Evolutionary conservation across 2,888 invertebrate genomes (phyloP), one percentile per base, ranked within the genome.

Genomic region (Drosophila fungiperda): DNA sequence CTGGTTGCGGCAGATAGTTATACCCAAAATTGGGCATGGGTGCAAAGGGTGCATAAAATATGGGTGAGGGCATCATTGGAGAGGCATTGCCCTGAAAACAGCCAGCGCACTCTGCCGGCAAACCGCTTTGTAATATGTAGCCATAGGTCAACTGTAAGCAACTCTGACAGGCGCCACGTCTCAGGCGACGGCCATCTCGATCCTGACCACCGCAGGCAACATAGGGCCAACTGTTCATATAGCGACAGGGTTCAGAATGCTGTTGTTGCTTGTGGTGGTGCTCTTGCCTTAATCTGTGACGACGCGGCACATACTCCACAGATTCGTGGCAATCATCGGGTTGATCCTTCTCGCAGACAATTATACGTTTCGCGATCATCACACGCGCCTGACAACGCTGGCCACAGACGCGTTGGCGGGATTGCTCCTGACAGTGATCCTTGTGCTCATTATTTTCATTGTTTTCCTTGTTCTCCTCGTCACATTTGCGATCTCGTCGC

Each of bases 361-460:
- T 79, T 0, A 89, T 78, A 0, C 81, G 82, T 35, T 83, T 87
- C 20, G 91, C 89, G 48, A 87, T 67, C 87, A 93, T 91, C 1
- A 92, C 85, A 2, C 91, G 83, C 1, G 92, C 80, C 63, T 89
- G 90, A 20, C 93, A 93, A 23, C 90, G 90, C 12, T 76, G 63
- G 0, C 93, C 92, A 35, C 93, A 93, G 0, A 91, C 91, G 1
- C 91, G 87, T 40, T 84, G 83, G 0, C 89, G 90, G 42, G 87
- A 89, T 12, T 77, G 87, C 36, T 81, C 83, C 35, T 65, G 64
- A 65, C 92, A 92, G 33, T 54, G 45, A 26, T 23, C 45, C 45
- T 23, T 45, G 33, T 54, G 45, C 29, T 23, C 45, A 23, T 23
- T 45, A 1, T 20, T 15, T 7, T 20, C 40, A 17, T 36, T 36